A percentile compares a stretch with the other conserved stretches of the same genome.
Evolutionary conservation across 2,797 vertebrate species (phyloP).

Genomic region (Picus viridis): DNA sequence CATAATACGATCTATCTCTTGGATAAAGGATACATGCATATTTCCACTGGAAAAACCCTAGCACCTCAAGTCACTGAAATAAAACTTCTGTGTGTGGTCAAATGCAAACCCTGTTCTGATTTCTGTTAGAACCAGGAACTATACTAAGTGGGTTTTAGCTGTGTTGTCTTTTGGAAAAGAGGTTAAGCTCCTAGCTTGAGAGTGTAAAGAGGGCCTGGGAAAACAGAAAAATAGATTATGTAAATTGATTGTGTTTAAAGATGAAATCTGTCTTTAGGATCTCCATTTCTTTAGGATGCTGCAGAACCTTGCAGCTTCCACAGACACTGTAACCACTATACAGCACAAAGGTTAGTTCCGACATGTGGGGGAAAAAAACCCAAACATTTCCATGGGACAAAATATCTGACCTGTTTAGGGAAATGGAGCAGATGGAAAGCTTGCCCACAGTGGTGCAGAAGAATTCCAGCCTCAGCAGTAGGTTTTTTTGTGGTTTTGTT

Average conservation of each 20-base stretch:
- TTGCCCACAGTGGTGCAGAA: neutral
- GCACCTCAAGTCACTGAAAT: conserved; percentile 14
- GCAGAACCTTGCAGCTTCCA: neutral
- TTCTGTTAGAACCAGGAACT: neutral
- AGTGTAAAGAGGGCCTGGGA: neutral
- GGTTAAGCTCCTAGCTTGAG: neutral
- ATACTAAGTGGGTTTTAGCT: neutral
- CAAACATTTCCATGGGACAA: neutral
- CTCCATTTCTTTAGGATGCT: neutral
- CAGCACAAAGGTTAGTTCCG: neutral
- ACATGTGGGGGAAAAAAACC: neutral
- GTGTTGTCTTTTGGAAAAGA: neutral
- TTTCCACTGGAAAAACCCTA: conserved; percentile 34
- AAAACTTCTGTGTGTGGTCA: conserved; percentile 36
- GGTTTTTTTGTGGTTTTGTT: neutral
- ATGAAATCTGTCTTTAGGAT: neutral
- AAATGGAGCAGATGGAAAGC: neutral
- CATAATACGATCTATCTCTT: neutral
- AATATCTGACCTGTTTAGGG: neutral
- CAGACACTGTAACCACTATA: neutral
- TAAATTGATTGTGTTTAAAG: conserved; percentile 4
- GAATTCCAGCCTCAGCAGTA: neutral
- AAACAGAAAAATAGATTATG: conserved; percentile 34
- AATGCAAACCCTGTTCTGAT: conserved; percentile 3
- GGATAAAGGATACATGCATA: conserved; percentile 42